Evolutionary conservation across 2,113 vertebrate genomes (phyloP).

Genomic region (Tiliqua scincoides): DNA sequence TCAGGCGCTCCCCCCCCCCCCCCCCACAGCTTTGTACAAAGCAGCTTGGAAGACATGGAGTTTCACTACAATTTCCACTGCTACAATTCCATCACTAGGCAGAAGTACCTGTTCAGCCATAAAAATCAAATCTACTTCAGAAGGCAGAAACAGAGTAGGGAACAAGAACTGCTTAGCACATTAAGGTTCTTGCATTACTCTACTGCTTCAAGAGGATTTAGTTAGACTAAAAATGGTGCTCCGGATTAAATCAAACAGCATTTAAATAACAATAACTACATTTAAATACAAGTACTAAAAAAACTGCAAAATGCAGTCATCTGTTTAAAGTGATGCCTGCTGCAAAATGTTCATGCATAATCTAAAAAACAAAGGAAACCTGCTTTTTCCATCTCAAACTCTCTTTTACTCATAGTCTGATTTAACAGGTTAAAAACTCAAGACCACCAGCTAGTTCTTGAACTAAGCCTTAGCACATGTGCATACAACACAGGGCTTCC

Average conservation of each 20-base stretch:
- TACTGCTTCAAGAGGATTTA: neutral
- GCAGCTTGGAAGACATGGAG: slow-evolving; percentile 52
- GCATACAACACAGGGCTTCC: neutral
- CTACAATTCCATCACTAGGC: slow-evolving; percentile 22
- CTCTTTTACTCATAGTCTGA: no score
- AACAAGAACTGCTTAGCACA: neutral
- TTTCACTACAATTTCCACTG: slow-evolving; percentile 15
- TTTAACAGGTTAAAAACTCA: no score
- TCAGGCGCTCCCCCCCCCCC: neutral
- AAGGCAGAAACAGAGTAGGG: slow-evolving; percentile 59
- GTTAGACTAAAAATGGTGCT: neutral
- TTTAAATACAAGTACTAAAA: neutral
- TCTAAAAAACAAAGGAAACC: no score
- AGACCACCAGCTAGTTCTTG: neutral
- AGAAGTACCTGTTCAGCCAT: slow-evolving; percentile 39
- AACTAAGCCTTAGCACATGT: neutral
- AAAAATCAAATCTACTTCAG: slow-evolving; percentile 48
- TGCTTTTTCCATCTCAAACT: no score
- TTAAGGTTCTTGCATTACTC: no score
- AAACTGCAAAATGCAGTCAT: neutral
- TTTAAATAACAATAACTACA: no score
- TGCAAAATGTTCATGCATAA: neutral
- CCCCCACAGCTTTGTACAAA: neutral
- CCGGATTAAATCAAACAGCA: neutral
- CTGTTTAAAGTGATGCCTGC: no score